A percentile compares a stretch with the other conserved stretches of the same genome.
Conservation (phyloP, 2,888 invertebrate species). For the Meiosimyza platycephala region DNA sequence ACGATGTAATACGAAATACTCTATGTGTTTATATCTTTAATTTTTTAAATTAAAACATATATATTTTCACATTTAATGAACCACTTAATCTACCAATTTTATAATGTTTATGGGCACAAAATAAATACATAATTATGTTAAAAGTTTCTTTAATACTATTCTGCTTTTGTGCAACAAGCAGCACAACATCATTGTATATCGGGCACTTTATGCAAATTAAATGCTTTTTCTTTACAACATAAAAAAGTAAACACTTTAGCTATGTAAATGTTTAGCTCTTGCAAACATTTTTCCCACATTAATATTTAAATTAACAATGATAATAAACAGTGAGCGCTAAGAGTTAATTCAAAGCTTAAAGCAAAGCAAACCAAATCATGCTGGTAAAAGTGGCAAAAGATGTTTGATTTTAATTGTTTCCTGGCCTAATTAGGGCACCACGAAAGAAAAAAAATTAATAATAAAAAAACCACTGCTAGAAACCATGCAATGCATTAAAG, state of each 20-base stretch:
- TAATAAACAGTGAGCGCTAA: neutral
- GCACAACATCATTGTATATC: neutral
- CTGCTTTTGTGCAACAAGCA: neutral
- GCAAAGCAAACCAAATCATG: slow-evolving; percentile 1
- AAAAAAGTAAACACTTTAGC: neutral
- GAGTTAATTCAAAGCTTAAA: neutral
- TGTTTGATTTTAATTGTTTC: slow-evolving; percentile 44
- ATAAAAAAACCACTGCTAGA: neutral
- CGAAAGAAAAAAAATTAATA: neutral
- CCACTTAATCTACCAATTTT: no score
- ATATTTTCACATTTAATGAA: no score
- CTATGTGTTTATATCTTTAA: no score
- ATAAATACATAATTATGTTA: neutral
- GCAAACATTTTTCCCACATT: slow-evolving; percentile 45
- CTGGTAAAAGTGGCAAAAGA: slow-evolving; percentile 9
- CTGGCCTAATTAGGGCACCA: slow-evolving; percentile 43
- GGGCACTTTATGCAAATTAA: slow-evolving; percentile 13
- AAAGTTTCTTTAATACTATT: neutral
- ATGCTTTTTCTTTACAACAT: neutral
- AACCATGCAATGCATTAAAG: neutral
- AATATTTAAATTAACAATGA: slow-evolving; percentile 34
- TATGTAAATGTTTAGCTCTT: slow-evolving; percentile 10
- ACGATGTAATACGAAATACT: no score
- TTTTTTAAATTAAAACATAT: no score
- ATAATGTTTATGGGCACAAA: no score